Percentiles rank a stretch among this genome's conserved stretches.
phyloP scores from a whole-genome alignment of 2,113 vertebrate species.

The Benitochromis conjunctus region DNA sequence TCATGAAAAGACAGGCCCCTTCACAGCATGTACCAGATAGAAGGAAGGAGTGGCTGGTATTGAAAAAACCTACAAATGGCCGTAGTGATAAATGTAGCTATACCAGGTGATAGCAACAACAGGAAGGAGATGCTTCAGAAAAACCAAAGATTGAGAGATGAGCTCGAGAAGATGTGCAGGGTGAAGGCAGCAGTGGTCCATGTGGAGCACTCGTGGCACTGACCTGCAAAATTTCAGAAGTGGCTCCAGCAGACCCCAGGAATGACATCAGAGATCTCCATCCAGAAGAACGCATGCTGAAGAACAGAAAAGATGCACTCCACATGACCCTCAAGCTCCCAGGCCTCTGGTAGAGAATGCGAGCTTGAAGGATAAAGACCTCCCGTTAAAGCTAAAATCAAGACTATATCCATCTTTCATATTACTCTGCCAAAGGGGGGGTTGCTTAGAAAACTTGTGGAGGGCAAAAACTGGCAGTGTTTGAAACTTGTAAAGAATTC shows the following conservation, averaged over 20 bases:
- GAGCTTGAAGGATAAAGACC: not conserved
- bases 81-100: too few relatives aligned
- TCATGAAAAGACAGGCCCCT: not conserved
- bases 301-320: too few relatives aligned
- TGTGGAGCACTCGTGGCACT: too few relatives aligned
- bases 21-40: not conserved
- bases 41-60: not conserved
- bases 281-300: too few relatives aligned
- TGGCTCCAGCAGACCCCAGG: too few relatives aligned
- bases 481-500: not conserved
- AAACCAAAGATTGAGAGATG: too few relatives aligned
- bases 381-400: not conserved
- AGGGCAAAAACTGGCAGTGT: not conserved
- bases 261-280: too few relatives aligned
- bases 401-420: not conserved
- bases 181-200: too few relatives aligned
- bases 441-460: not conserved
- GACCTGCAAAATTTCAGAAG: too few relatives aligned
- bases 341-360: not conserved
- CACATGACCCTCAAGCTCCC: not conserved
- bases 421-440: not conserved
- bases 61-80: not conserved
- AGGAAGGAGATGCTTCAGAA: too few relatives aligned
- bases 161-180: too few relatives aligned
- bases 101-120: too few relatives aligned